Base-by-base conservation (phyloP, 2,888 invertebrate genomes). In the Tinea semifulvella region DNA sequence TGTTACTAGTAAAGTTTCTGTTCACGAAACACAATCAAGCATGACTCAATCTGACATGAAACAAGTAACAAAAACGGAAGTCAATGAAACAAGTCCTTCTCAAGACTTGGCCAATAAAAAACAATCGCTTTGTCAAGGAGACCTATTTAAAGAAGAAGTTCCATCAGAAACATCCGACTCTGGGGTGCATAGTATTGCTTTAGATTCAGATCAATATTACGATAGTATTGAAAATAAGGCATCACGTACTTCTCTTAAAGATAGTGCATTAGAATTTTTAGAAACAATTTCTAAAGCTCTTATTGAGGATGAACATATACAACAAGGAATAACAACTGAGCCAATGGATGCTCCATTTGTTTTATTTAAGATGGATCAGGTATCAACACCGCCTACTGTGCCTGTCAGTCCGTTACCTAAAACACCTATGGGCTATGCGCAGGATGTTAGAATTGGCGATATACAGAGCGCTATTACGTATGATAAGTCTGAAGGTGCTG, bases 341-440 rank as follows among this genome's bases (percentile, higher is more conserved):
- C 63, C 56, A 11, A 42, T 70, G 25, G 72, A 73, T 47, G 57
- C 67, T 10, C 48, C 68, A 7, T 50, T 55, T 1, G 52, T 60
- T 1, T 56, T 47, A 14, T 52, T 65, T 18, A 60, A 65, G 17
- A 52, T 57, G 42, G 63, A 70, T 14, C 72, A 83, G 51, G 75
- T 74, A 19, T 75, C 85, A 47, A 88, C 88, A 19, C 88, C 88
- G 47, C 88, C 88, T 28, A 88, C 88, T 17, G 88, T 85, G 6
- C 88, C 88, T 17, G 87, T 87, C 1, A 88, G 88, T 62, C 88
- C 88, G 51, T 56, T 70, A 53, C 85, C 64, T 51, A 82, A 68
- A 54, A 72, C 57, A 47, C 75, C 67, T 22, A 64, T 57, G 50
- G 63, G 58, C 52, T n/a, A n/a, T n/a, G 68, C 68, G 46, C 72